A percentile compares a stretch with the other conserved stretches of the same genome.
phyloP scores from a whole-genome alignment of 2,888 invertebrate genomes.

The Volucella inflata region DNA sequence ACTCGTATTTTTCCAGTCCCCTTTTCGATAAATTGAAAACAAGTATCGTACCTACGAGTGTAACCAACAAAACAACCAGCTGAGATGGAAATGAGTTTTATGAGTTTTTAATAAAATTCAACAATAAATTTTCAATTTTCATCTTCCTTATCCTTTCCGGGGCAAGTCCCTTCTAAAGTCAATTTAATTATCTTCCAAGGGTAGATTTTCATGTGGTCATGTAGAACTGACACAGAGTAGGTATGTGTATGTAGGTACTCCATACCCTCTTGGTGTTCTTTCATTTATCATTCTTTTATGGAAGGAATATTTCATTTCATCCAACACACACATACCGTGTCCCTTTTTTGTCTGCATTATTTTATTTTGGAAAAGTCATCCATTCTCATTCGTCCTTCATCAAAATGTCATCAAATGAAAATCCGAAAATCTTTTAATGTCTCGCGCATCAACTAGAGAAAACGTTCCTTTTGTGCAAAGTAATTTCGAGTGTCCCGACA shows the following conservation, averaged over 20 bases:
- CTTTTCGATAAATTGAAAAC: conserved; percentile 14
- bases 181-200: conserved; percentile 32
- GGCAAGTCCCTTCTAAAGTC: not conserved
- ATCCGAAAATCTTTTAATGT: conserved; percentile 61
- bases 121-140: not conserved
- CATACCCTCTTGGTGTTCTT: not conserved
- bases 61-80: not conserved
- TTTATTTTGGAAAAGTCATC: conserved; percentile 36
- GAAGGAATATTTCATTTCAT: not conserved
- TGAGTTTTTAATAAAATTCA: not conserved
- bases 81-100: not conserved
- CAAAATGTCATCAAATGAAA: conserved; percentile 70
- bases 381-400: conserved; percentile 58
- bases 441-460: conserved; percentile 11
- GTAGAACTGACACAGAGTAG: conserved; percentile 5
- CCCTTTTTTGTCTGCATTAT: not conserved
- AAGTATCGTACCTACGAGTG: conserved; percentile 29
- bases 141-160: conserved; percentile 1
- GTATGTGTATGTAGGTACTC: too few relatives aligned
- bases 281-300: conserved; percentile 8
- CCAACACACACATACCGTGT: not conserved
- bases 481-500: not conserved
- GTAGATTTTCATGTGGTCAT: conserved; percentile 39
- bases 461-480: conserved; percentile 21
- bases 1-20: conserved; percentile 7